phyloP scores from a whole-genome alignment of 2,797 vertebrate genomes.

The Thripadectes ignobilis region DNA sequence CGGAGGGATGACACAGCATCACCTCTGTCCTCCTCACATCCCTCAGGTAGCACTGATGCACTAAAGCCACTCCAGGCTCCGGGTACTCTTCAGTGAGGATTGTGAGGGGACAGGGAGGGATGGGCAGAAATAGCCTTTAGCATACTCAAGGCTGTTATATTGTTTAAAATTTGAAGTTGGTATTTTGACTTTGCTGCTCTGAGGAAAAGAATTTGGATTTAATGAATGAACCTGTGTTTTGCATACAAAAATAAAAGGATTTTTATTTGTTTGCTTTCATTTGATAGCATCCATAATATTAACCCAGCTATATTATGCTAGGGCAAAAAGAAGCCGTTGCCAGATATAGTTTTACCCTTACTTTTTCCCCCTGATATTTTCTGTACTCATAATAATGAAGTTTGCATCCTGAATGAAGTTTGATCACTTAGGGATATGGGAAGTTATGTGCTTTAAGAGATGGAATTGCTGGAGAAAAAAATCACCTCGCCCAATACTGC shows the following conservation, averaged over 20 bases:
- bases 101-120: neutral
- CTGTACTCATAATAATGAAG: neutral
- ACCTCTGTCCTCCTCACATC: neutral
- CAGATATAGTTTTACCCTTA: neutral
- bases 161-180: neutral
- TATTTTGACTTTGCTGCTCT: neutral
- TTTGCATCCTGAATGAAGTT: neutral
- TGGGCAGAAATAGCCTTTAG: neutral
- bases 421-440: neutral
- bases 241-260: neutral
- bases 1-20: neutral
- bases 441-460: neutral
- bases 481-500: accelerated
- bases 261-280: neutral
- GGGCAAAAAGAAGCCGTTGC: neutral
- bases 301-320: neutral
- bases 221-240: neutral
- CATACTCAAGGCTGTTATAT: accelerated
- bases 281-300: neutral
- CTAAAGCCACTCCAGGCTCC: neutral
- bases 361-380: neutral
- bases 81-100: neutral
- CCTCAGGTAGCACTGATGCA: neutral
- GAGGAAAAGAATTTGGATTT: neutral
- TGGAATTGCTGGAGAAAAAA: neutral